phyloP scores from a whole-genome alignment of 2,797 vertebrate genomes.

The Oreochromis grahami region DNA sequence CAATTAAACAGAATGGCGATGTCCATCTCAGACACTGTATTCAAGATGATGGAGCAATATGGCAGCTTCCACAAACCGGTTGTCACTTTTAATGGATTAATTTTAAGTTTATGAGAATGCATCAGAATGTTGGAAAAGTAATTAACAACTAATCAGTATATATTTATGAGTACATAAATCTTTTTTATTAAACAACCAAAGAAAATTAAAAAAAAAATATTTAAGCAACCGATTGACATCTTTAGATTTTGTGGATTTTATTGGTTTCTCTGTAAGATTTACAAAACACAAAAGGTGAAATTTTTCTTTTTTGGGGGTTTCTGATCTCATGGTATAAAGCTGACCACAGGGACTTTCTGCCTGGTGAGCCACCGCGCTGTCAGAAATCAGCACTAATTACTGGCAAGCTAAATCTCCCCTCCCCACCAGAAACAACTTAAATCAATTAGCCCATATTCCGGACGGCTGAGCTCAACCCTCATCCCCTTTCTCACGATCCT shows the following conservation, averaged over 20 bases:
- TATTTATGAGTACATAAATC: background rate
- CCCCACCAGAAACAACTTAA: slow-evolving; percentile 40
- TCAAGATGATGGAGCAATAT: background rate
- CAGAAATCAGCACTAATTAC: slow-evolving; percentile 61
- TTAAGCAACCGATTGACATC: background rate
- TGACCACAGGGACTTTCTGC: background rate
- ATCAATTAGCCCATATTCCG: slow-evolving; percentile 62
- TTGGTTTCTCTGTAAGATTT: background rate
- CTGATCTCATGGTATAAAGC: slow-evolving; percentile 10
- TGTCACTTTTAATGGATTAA: background rate
- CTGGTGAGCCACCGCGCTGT: slow-evolving; percentile 17
- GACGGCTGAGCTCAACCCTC: slow-evolving; percentile 46
- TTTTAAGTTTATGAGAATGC: background rate
- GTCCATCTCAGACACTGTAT: background rate
- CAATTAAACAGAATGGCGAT: background rate
- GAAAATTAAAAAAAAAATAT: background rate
- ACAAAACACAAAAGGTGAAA: background rate
- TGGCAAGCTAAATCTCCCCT: slow-evolving; percentile 37
- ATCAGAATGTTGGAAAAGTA: background rate
- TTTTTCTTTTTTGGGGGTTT: background rate
- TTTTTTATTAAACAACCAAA: background rate
- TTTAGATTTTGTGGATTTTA: background rate
- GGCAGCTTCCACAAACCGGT: rapidly evolving
- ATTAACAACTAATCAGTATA: background rate
- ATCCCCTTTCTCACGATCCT: slow-evolving; percentile 66